These are phyloP conservation scores for Elgaria multicarinata DNA, from an alignment of 2,113 vertebrate species.

Conservation along the genomic window DNA sequence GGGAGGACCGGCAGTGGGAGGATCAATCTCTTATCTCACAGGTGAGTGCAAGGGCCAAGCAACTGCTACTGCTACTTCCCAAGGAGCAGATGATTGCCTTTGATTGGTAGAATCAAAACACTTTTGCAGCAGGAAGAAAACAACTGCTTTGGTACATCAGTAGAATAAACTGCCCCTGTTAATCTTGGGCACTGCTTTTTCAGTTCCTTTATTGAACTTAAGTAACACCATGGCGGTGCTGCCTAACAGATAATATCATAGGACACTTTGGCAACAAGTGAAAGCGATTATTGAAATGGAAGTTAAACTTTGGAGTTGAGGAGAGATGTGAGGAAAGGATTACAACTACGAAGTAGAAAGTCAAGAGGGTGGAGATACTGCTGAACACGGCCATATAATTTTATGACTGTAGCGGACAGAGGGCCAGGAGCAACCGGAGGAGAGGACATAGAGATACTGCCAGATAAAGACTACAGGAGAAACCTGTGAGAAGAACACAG, in stretches of 20 bases:
- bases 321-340: too few relatives aligned
- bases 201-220: not conserved
- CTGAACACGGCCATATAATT: not conserved
- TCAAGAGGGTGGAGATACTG: not conserved
- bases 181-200: not conserved
- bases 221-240: not conserved
- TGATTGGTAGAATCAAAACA: not conserved
- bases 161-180: not conserved
- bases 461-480: not conserved
- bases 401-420: not conserved
- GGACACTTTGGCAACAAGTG: not conserved
- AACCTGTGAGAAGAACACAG: not conserved
- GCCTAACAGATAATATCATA: not conserved
- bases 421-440: not conserved
- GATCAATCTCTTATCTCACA: not conserved
- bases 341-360: too few relatives aligned
- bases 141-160: not conserved
- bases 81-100: not conserved
- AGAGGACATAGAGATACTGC: too few relatives aligned
- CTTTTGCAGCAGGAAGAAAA: not conserved
- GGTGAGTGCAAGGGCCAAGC: too few relatives aligned
- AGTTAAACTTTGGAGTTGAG: not conserved
- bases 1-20: not conserved
- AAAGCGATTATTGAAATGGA: not conserved
- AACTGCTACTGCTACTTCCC: too few relatives aligned